phyloP scores from a whole-genome alignment of 2,888 invertebrate genomes.

The Rosalia funebris region DNA sequence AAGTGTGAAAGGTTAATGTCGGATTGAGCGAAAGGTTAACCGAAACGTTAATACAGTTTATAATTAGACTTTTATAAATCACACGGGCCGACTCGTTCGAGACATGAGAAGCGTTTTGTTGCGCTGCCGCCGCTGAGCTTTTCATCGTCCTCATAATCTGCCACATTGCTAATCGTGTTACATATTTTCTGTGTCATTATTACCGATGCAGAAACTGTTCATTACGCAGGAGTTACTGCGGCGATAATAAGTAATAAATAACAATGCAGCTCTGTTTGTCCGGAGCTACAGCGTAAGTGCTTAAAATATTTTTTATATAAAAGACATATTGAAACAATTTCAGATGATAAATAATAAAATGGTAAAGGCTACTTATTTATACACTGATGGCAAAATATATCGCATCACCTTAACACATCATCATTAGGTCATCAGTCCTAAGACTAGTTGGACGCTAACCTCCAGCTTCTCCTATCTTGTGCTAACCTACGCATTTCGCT shows the following conservation, averaged over 20 bases:
- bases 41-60: background rate
- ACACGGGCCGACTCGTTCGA: background rate
- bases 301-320: too few relatives aligned
- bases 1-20: conserved; percentile 3
- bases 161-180: conserved; percentile 7
- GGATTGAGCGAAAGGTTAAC: background rate
- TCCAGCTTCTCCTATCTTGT: too few relatives aligned
- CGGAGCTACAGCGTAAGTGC: too few relatives aligned
- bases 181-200: conserved; percentile 16
- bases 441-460: too few relatives aligned
- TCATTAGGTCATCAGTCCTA: too few relatives aligned
- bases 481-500: too few relatives aligned
- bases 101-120: background rate
- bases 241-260: too few relatives aligned
- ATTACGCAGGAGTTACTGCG: conserved; percentile 16
- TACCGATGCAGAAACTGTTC: conserved; percentile 13
- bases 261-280: conserved; percentile 12
- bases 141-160: background rate
- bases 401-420: too few relatives aligned
- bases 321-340: too few relatives aligned
- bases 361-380: too few relatives aligned
- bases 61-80: conserved; percentile 14
- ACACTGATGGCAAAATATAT: too few relatives aligned
- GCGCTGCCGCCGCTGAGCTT: background rate
- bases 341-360: too few relatives aligned